Conservation (phyloP, 1,140 invertebrate species). For the Chrysopa pallens region DNA sequence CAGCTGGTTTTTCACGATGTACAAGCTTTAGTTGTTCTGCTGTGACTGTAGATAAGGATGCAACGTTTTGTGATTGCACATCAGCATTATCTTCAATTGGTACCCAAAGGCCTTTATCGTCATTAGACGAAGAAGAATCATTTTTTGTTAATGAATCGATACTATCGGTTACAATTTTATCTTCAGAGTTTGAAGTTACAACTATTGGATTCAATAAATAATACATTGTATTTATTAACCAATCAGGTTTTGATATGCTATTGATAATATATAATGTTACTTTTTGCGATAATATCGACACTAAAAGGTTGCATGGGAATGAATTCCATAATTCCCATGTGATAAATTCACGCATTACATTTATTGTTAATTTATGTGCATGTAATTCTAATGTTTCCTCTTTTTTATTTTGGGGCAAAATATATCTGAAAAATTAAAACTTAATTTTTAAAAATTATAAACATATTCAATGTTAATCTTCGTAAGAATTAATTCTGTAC, state of each 20-base stretch:
- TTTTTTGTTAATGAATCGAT: neutral
- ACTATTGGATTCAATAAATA: neutral
- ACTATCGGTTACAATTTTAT: neutral
- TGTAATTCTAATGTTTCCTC: slow-evolving; percentile 31
- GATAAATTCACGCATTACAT: slow-evolving; percentile 38
- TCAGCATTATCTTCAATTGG: too few relatives aligned
- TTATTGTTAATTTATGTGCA: slow-evolving; percentile 30
- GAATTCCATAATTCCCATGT: slow-evolving; percentile 47
- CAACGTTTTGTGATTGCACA: too few relatives aligned
- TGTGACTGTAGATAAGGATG: too few relatives aligned
- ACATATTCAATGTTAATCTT: too few relatives aligned
- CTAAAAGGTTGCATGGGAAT: slow-evolving; percentile 37
- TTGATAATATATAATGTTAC: slow-evolving; percentile 27
- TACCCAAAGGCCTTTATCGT: too few relatives aligned
- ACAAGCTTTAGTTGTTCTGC: too few relatives aligned
- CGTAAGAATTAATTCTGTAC: too few relatives aligned
- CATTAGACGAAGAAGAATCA: too few relatives aligned
- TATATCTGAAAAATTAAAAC: slow-evolving; percentile 16
- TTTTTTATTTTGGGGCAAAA: slow-evolving; percentile 25
- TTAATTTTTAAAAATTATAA: neutral
- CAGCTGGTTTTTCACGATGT: too few relatives aligned
- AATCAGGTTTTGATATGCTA: slow-evolving; percentile 24
- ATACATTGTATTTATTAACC: neutral
- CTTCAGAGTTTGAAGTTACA: neutral
- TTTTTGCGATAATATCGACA: slow-evolving; percentile 38